These are phyloP conservation scores for Azemiops feae DNA, from an alignment of 2,113 vertebrate genomes.

Conservation along the genomic window DNA sequence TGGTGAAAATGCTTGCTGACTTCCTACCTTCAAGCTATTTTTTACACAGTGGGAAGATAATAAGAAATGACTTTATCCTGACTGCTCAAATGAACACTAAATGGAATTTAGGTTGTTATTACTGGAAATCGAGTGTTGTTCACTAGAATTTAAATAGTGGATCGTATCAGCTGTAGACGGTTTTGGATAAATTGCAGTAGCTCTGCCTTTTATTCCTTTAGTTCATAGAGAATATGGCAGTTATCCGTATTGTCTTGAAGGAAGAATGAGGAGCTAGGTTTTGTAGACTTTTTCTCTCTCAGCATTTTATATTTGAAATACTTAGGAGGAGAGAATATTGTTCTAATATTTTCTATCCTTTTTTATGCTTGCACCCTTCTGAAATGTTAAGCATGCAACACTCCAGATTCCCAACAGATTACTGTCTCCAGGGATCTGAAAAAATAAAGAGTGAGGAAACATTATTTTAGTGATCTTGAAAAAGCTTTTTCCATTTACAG, in stretches of 20 bases:
- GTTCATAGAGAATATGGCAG: constrained; percentile 63
- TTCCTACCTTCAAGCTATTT: constrained; percentile 87
- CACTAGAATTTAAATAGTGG: constrained; percentile 70
- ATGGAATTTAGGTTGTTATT: constrained; percentile 80
- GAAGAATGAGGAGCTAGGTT: constrained; percentile 1
- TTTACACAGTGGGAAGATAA: constrained; percentile 96
- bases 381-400: neutral
- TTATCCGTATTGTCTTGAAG: constrained; percentile 64
- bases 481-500: neutral
- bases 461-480: neutral
- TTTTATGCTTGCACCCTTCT: neutral
- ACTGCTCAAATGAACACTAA: constrained; percentile 98
- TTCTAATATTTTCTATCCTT: neutral
- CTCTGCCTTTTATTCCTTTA: constrained; percentile 52
- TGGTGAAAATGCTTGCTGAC: constrained; percentile 87
- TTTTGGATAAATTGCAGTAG: constrained; percentile 64
- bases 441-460: neutral
- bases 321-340: neutral
- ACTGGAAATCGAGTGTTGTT: constrained; percentile 64
- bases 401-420: neutral
- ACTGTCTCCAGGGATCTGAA: neutral
- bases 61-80: constrained; percentile 96
- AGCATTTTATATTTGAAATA: neutral
- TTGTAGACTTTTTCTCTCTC: constrained; percentile 45
- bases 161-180: constrained; percentile 66